Conservation (phyloP, 2,113 vertebrate species). For the Marcusenius ussheri region DNA sequence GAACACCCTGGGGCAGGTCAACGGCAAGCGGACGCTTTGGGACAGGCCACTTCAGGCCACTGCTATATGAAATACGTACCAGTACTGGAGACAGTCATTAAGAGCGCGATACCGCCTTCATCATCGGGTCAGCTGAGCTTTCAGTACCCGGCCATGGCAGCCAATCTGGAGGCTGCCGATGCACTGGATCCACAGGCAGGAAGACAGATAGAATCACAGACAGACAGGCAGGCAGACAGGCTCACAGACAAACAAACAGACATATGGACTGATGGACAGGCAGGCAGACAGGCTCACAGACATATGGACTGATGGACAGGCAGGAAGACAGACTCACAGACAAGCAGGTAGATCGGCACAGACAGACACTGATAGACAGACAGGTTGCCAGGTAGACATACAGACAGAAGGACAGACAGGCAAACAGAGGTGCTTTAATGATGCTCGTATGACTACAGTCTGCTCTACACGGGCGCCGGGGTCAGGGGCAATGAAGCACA, state of each 20-base stretch:
- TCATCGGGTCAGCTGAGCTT: not conserved
- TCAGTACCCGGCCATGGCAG: not conserved
- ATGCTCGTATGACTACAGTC: not conserved
- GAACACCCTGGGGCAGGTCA: not conserved
- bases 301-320: too few species aligned
- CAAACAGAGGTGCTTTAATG: not conserved
- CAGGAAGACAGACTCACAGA: too few species aligned
- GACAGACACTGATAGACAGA: not conserved
- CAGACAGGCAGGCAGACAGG: not conserved
- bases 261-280: too few species aligned
- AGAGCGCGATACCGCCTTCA: not conserved
- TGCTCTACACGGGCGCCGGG: not conserved
- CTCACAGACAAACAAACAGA: too few species aligned
- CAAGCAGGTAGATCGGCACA: too few species aligned
- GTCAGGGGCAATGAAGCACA: not conserved
- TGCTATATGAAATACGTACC: not conserved
- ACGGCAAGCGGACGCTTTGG: not conserved
- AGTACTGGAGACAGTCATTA: not conserved
- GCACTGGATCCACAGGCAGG: not conserved
- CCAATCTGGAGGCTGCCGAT: not conserved
- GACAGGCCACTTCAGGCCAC: not conserved
- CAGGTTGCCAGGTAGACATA: too few species aligned
- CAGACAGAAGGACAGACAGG: not conserved
- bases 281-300: too few species aligned
- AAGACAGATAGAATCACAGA: not conserved